Percentiles rank a stretch among this genome's conserved stretches.
Conservation (phyloP, 2,888 invertebrate species). For the Bombylius discolor region DNA sequence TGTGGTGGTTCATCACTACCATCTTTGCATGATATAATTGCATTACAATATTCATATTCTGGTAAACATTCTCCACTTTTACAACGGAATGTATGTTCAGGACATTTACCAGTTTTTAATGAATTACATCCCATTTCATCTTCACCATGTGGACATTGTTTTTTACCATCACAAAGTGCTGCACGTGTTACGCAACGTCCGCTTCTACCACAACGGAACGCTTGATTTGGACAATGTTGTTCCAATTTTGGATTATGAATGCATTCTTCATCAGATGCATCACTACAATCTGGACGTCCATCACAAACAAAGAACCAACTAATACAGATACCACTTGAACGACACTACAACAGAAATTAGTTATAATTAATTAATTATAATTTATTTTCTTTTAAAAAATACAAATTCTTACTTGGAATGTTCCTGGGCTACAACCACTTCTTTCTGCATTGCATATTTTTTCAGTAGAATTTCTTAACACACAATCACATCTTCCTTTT, state of each 20-base stretch:
- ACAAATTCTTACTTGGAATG: constrained; percentile 49
- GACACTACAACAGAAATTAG: constrained; percentile 47
- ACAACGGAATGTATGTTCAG: constrained; percentile 71
- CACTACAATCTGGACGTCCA: constrained; percentile 62
- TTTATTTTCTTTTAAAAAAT: background rate
- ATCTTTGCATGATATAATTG: constrained; percentile 72
- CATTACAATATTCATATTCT: constrained; percentile 85
- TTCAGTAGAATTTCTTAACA: constrained; percentile 44
- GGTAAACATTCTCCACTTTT: constrained; percentile 77
- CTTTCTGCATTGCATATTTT: constrained; percentile 55
- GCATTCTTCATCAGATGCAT: constrained; percentile 80
- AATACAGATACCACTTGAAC: constrained; percentile 71
- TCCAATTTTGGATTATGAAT: constrained; percentile 36
- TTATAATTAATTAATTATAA: too few relatives aligned
- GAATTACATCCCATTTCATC: constrained; percentile 56
- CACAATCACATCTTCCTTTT: constrained; percentile 56
- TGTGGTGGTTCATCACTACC: constrained; percentile 82
- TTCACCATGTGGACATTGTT: constrained; percentile 64
- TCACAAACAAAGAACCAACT: constrained; percentile 92
- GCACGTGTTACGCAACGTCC: constrained; percentile 67
- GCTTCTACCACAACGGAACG: constrained; percentile 55
- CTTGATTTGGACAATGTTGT: constrained; percentile 51
- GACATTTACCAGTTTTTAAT: constrained; percentile 50
- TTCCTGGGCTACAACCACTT: constrained; percentile 70
- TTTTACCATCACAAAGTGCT: constrained; percentile 65